Percentiles rank a stretch among this genome's conserved stretches.
Conservation (phyloP, 2,113 vertebrate species). For the Grus americana region DNA sequence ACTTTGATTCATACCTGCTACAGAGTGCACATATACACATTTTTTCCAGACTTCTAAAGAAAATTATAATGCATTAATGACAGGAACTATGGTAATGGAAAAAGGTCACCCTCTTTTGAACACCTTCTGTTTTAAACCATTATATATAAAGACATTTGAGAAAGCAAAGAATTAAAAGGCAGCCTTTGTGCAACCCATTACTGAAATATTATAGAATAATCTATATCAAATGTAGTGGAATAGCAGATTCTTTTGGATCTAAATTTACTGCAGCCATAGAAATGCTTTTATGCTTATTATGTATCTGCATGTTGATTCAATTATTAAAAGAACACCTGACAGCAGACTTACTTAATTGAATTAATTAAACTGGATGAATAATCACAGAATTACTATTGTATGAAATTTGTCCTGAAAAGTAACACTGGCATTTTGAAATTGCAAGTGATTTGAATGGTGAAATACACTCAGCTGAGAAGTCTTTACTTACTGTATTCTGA, state of each 20-base stretch:
- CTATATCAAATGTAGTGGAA: slow-evolving; percentile 85
- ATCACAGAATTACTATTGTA: slow-evolving; percentile 82
- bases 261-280: slow-evolving; percentile 88
- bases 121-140: slow-evolving; percentile 87
- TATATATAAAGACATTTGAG: slow-evolving; percentile 84
- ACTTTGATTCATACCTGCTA: slow-evolving; percentile 82
- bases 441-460: slow-evolving; percentile 78
- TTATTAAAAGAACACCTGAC: slow-evolving; percentile 91
- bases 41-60: slow-evolving; percentile 85
- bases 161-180: slow-evolving; percentile 88
- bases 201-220: slow-evolving; percentile 88
- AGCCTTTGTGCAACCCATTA: slow-evolving; percentile 86
- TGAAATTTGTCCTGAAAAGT: slow-evolving; percentile 81
- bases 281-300: slow-evolving; percentile 90
- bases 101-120: slow-evolving; percentile 87
- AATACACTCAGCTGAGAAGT: slow-evolving; percentile 71
- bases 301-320: slow-evolving; percentile 90
- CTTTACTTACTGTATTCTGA: slow-evolving; percentile 59
- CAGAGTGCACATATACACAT: slow-evolving; percentile 77
- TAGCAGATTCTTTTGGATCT: slow-evolving; percentile 86
- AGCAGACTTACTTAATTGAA: slow-evolving; percentile 91
- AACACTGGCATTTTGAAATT: slow-evolving; percentile 81
- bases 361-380: slow-evolving; percentile 90
- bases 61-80: slow-evolving; percentile 89
- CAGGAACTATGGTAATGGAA: slow-evolving; percentile 87